These are phyloP conservation scores for Ormyrus pomaceus DNA, from an alignment of 2,888 invertebrate genomes.

Conservation along the genomic window DNA sequence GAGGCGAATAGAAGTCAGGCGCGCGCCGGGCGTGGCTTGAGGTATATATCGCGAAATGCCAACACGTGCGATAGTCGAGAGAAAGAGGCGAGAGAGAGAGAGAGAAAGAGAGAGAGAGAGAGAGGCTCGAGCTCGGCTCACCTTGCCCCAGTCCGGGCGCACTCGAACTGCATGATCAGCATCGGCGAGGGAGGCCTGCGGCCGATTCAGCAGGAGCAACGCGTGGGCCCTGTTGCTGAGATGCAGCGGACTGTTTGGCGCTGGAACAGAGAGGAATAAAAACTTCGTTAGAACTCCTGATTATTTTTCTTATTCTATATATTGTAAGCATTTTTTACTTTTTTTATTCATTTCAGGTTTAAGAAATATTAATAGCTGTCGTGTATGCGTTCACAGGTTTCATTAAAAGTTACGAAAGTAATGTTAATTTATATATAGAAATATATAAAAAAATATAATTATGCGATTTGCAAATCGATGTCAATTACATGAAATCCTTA, in stretches of 20 bases:
- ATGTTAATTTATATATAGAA: too few relatives aligned
- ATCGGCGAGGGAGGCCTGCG: conserved; percentile 81
- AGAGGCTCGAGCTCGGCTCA: conserved; percentile 66
- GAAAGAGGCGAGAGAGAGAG: neutral
- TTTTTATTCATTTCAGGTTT: too few relatives aligned
- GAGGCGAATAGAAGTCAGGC: too few relatives aligned
- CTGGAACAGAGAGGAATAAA: conserved; percentile 75
- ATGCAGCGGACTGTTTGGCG: conserved; percentile 80
- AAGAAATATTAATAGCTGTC: too few relatives aligned
- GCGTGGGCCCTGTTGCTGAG: conserved; percentile 82
- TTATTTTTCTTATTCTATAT: too few relatives aligned
- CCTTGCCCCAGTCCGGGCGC: conserved; percentile 84
- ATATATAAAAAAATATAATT: too few relatives aligned
- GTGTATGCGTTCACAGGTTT: too few relatives aligned
- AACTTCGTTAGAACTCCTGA: neutral
- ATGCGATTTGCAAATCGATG: too few relatives aligned
- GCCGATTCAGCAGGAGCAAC: conserved; percentile 79
- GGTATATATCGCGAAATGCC: neutral
- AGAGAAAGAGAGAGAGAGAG: neutral
- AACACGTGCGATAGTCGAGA: conserved; percentile 8
- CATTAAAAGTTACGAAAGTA: too few relatives aligned
- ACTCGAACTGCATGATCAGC: conserved; percentile 81
- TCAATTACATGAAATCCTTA: too few relatives aligned
- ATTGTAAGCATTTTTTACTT: too few relatives aligned
- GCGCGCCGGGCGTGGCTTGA: too few relatives aligned